phyloP scores from a whole-genome alignment of 2,113 vertebrate species.

The Anoplopoma fimbria region DNA sequence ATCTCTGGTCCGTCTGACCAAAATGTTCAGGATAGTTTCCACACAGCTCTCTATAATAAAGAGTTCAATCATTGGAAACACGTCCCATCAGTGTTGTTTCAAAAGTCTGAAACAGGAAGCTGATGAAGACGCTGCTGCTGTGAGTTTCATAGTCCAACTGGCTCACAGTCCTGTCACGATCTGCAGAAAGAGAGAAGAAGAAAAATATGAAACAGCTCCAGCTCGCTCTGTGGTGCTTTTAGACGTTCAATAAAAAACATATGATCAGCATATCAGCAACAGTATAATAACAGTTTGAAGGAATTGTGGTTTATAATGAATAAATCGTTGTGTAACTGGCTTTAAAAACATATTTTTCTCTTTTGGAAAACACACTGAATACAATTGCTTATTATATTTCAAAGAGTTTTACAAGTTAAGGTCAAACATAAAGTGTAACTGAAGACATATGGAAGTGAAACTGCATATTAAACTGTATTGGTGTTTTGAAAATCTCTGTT shows the following conservation, averaged over 20 bases:
- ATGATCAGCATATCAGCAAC: background rate
- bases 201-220: constrained; percentile 1
- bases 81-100: constrained; percentile 23
- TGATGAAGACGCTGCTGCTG: constrained; percentile 32
- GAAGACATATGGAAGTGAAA: background rate
- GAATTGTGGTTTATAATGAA: no score
- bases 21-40: constrained; percentile 20
- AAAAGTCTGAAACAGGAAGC: constrained; percentile 35
- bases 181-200: constrained; percentile 44
- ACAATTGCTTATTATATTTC: background rate
- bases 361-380: background rate
- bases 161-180: constrained; percentile 31
- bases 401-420: background rate
- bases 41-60: constrained; percentile 47
- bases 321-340: background rate
- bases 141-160: constrained; percentile 44
- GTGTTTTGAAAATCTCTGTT: background rate
- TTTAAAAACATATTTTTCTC: background rate
- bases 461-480: background rate
- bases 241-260: constrained; percentile 27
- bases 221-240: background rate
- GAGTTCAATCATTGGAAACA: constrained; percentile 48
- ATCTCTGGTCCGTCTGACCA: constrained; percentile 26
- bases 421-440: background rate
- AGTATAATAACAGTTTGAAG: background rate